A percentile compares a stretch with the other conserved stretches of the same genome.
phyloP scores from a whole-genome alignment of 1,140 invertebrate genomes.

The Whitmania pigra region DNA sequence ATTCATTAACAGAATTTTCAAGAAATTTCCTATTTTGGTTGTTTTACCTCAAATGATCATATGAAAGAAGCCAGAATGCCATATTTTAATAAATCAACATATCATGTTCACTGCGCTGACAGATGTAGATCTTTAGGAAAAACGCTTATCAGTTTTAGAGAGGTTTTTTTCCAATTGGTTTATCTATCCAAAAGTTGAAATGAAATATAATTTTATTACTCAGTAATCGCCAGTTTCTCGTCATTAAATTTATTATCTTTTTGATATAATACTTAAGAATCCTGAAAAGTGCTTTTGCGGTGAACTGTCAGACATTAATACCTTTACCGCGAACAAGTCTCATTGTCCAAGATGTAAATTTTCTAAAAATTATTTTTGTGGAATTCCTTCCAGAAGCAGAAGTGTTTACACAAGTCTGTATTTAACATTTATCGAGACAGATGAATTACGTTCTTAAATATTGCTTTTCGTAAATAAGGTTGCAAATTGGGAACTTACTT shows the following conservation, averaged over 20 bases:
- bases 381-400: not conserved
- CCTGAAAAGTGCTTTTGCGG: conserved; percentile 9
- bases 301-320: not conserved
- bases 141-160: conserved; percentile 5
- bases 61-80: not conserved
- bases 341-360: not conserved
- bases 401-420: conserved; percentile 3
- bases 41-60: not conserved
- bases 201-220: not conserved
- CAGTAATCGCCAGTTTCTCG: not conserved
- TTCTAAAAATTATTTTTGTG: not conserved
- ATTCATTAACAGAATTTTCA: not conserved
- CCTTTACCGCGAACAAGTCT: not conserved
- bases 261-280: not conserved
- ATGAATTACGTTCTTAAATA: too few species aligned
- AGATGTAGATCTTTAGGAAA: not conserved
- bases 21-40: not conserved
- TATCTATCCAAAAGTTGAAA: too few species aligned
- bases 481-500: conserved; percentile 1
- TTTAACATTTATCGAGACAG: too few species aligned
- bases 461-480: not conserved
- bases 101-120: not conserved
- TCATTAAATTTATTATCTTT: not conserved
- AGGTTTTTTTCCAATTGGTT: not conserved
- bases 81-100: not conserved